These are phyloP conservation scores for Megalops atlanticus DNA, from an alignment of 2,113 vertebrate genomes.

Conservation along the genomic window DNA sequence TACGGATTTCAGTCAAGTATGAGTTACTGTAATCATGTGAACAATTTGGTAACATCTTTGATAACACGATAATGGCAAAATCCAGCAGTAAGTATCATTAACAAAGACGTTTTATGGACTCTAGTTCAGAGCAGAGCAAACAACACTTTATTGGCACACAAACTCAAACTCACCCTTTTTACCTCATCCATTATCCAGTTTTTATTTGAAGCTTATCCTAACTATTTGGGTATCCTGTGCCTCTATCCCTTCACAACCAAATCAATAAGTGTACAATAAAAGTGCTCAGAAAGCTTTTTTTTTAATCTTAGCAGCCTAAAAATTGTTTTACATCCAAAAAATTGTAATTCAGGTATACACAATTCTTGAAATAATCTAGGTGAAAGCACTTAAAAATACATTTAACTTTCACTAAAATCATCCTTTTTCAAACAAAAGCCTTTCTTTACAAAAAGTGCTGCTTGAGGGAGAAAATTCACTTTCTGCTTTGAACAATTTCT, in stretches of 20 bases:
- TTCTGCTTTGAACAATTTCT: slow-evolving; percentile 7
- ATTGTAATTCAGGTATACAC: background rate
- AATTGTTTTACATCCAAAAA: background rate
- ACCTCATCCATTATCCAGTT: background rate
- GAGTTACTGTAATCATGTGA: too few relatives aligned
- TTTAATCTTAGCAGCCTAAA: background rate
- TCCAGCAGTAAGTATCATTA: background rate
- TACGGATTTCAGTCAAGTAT: slow-evolving; percentile 12
- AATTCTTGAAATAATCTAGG: background rate
- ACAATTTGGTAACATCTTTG: too few relatives aligned
- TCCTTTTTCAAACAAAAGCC: background rate
- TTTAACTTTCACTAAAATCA: background rate
- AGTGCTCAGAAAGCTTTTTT: too few relatives aligned
- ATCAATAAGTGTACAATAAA: too few relatives aligned
- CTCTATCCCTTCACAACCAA: too few relatives aligned
- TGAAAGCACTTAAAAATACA: background rate
- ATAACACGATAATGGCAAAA: too few relatives aligned
- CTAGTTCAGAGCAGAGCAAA: background rate
- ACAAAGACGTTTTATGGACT: background rate
- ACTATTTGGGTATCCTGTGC: background rate
- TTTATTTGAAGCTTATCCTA: background rate
- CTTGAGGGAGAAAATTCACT: slow-evolving; percentile 1
- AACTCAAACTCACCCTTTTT: too few relatives aligned
- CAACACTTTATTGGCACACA: too few relatives aligned
- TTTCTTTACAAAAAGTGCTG: background rate